These are phyloP conservation scores for Dendrocincla tyrannina DNA, from an alignment of 2,797 vertebrate genomes.

Conservation along the genomic window DNA sequence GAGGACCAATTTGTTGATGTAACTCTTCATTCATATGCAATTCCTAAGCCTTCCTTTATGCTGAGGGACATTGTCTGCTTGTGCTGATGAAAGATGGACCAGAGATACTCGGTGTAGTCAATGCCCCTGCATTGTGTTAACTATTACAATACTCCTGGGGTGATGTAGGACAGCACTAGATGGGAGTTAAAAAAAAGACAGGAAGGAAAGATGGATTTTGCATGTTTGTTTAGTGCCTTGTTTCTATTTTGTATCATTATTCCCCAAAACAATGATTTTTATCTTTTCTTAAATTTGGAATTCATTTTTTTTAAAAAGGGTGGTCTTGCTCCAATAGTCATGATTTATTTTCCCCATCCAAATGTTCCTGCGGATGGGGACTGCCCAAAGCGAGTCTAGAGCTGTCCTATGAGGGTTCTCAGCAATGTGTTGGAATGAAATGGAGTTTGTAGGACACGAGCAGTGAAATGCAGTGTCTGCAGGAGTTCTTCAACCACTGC, in stretches of 20 bases:
- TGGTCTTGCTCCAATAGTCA: accelerated
- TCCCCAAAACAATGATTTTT: accelerated
- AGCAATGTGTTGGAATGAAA: accelerated
- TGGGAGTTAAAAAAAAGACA: background rate
- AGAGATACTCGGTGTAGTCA: background rate
- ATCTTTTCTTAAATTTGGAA: background rate
- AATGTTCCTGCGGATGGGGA: background rate
- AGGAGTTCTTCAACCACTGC: accelerated
- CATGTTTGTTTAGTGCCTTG: background rate
- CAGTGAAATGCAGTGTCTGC: background rate
- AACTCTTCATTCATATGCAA: background rate
- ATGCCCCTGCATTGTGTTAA: background rate
- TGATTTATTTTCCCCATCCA: accelerated
- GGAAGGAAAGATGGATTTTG: background rate
- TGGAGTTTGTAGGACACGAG: accelerated
- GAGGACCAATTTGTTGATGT: background rate
- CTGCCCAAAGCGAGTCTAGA: background rate
- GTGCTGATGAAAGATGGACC: background rate
- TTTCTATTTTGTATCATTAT: accelerated
- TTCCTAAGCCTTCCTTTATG: background rate
- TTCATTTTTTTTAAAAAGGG: accelerated
- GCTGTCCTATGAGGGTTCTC: background rate
- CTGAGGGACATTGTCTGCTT: background rate
- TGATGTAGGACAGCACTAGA: background rate
- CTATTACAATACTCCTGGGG: background rate